Percentiles rank a stretch among this genome's conserved stretches.
These are phyloP conservation scores for Abrostola triplasia DNA, from an alignment of 2,888 invertebrate genomes.

Conservation along the genomic window DNA sequence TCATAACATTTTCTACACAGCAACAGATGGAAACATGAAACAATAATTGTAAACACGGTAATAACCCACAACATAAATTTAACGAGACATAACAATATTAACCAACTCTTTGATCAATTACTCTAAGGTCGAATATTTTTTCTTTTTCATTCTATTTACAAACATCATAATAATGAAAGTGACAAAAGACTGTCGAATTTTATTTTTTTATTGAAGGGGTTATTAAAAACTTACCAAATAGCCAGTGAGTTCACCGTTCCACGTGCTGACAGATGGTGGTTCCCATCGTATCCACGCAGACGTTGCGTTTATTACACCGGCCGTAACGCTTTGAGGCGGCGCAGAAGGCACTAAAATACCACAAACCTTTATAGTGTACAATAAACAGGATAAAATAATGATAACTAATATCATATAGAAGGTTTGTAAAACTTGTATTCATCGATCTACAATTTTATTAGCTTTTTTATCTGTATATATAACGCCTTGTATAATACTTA, in stretches of 20 bases:
- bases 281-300: slow-evolving; percentile 95
- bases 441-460: not conserved
- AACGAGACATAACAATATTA: not conserved
- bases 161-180: not conserved
- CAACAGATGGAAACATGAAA: slow-evolving; percentile 32
- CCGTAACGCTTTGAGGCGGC: slow-evolving; percentile 93
- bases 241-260: slow-evolving; percentile 94
- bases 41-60: slow-evolving; percentile 45
- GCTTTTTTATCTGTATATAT: not conserved
- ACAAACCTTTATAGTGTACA: slow-evolving; percentile 49
- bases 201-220: slow-evolving; percentile 1
- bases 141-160: not conserved
- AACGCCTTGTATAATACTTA: not conserved
- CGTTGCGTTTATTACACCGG: slow-evolving; percentile 94
- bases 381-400: slow-evolving; percentile 6
- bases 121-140: not conserved
- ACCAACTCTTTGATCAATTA: not conserved
- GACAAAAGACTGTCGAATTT: not conserved
- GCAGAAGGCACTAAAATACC: slow-evolving; percentile 91
- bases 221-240: slow-evolving; percentile 92
- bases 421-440: no score
- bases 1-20: not conserved
- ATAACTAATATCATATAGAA: not conserved
- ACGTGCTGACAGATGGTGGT: slow-evolving; percentile 92
- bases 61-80: not conserved